Base-by-base conservation (phyloP, 2,888 invertebrate genomes). In the Limnephilus lunatus region DNA sequence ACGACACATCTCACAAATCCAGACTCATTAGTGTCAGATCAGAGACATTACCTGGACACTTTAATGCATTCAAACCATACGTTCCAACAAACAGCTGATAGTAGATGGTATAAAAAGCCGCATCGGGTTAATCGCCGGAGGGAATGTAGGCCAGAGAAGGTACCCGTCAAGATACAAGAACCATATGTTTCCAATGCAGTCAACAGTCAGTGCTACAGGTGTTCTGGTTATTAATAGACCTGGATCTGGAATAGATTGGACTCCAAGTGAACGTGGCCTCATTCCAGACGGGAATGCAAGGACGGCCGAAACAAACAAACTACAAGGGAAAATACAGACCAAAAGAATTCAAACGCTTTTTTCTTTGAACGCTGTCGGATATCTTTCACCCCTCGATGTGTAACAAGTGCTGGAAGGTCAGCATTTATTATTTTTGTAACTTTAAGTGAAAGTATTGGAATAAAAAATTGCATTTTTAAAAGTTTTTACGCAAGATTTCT, bases 231-330 rank as follows among this genome's bases (percentile, higher is more conserved):
- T 87, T 53, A 30, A 53, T 48, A 87, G 44, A 31, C 1, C n/a
- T 19, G 48, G 53, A 15, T 31, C 87, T 87, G 87, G 87, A 87
- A 87, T 48, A 87, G 87, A 87, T 87, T 32, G 87, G 87, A 31
- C 44, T 87, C 87, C 87, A 53, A 48, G 31, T 68, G 87, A 30
- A 53, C 87, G 48, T 87, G 87, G 87, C 87, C 87, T 12, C 53
- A 53, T 87, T 87, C 87, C 87, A 30, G 44, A 0, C 32, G 25
- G 31, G 83, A 53, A 44, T 86, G 86, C 86, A 86, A 85, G 85
- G 82, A 68, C 68, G 68, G 68, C n/a, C 68, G 25, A 68, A 68
- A 68, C 68, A 68, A 68, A 68, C 9, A 68, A 68, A 68, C 68
- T 68, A 68, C 68, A n/a, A 25, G 2, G 25, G 68, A 68, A 68